Conservation (phyloP, 2,113 vertebrate species). For the Myodes glareolus region DNA sequence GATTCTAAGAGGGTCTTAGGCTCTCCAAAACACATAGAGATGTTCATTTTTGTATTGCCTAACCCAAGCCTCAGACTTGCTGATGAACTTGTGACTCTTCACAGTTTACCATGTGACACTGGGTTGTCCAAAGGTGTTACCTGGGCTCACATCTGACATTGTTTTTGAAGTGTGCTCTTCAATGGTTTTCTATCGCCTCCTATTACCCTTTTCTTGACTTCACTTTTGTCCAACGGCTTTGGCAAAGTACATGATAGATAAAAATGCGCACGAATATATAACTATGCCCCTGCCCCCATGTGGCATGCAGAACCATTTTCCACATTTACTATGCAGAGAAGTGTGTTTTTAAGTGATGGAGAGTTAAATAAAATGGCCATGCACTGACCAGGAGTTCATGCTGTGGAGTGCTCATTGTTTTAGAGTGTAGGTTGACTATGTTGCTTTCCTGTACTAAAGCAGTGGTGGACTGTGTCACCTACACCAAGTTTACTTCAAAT, state of each 20-base stretch:
- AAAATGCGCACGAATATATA: not conserved
- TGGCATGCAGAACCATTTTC: not conserved
- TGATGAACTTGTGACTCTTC: not conserved
- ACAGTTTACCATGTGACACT: not conserved
- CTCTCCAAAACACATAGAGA: not conserved
- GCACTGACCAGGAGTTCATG: not conserved
- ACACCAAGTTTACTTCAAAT: not conserved
- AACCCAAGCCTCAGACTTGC: not conserved
- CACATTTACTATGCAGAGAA: not conserved
- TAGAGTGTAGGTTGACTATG: not conserved
- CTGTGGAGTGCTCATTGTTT: not conserved
- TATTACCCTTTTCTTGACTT: not conserved
- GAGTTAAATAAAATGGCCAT: not conserved
- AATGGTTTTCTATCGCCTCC: not conserved
- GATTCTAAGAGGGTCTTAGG: not conserved
- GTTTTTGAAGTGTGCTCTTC: not conserved
- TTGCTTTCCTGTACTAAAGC: not conserved
- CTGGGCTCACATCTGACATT: not conserved
- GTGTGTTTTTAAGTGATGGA: not conserved
- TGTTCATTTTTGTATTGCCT: not conserved
- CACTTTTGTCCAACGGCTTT: not conserved
- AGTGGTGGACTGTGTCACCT: not conserved
- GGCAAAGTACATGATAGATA: not conserved
- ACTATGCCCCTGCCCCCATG: not conserved
- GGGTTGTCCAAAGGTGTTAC: not conserved